phyloP scores from a whole-genome alignment of 2,797 vertebrate genomes.

The Pseudopleuronectes americanus region DNA sequence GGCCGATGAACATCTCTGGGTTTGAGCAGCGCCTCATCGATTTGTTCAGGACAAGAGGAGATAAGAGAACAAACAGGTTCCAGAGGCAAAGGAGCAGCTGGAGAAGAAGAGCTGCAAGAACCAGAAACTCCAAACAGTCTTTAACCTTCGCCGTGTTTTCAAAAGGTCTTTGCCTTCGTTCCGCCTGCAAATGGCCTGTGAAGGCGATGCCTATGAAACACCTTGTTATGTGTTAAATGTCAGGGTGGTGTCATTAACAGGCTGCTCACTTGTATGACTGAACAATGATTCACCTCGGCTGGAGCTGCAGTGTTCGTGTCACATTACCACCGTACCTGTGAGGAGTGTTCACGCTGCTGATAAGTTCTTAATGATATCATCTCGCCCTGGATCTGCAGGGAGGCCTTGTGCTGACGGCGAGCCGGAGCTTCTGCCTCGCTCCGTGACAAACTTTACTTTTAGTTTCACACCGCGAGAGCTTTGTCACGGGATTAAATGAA shows the following conservation, averaged over 20 bases:
- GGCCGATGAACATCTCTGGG: slow-evolving; percentile 67
- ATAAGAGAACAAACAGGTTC: slow-evolving; percentile 71
- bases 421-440: not conserved
- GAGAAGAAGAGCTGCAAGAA: slow-evolving; percentile 26
- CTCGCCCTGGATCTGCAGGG: slow-evolving; percentile 39
- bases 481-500: not conserved
- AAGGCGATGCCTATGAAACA: slow-evolving; percentile 52
- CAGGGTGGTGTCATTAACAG: slow-evolving; percentile 62
- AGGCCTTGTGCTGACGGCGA: slow-evolving; percentile 1
- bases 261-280: slow-evolving; percentile 63
- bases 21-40: slow-evolving; percentile 75
- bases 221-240: slow-evolving; percentile 72
- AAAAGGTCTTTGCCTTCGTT: slow-evolving; percentile 60
- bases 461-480: not conserved
- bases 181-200: slow-evolving; percentile 46
- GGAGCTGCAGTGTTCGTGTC: slow-evolving; percentile 63
- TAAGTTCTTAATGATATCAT: slow-evolving; percentile 57
- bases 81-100: slow-evolving; percentile 36
- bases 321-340: slow-evolving; percentile 67
- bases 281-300: slow-evolving; percentile 60
- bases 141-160: slow-evolving; percentile 13
- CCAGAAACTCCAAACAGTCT: slow-evolving; percentile 24
- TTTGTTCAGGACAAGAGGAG: slow-evolving; percentile 71
- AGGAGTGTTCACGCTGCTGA: slow-evolving; percentile 53
- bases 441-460: slow-evolving; percentile 33